Evolutionary conservation across 2,797 vertebrate species (phyloP), one percentile per base, ranked within the genome.

Genomic region (Poeciliopsis turneri): DNA sequence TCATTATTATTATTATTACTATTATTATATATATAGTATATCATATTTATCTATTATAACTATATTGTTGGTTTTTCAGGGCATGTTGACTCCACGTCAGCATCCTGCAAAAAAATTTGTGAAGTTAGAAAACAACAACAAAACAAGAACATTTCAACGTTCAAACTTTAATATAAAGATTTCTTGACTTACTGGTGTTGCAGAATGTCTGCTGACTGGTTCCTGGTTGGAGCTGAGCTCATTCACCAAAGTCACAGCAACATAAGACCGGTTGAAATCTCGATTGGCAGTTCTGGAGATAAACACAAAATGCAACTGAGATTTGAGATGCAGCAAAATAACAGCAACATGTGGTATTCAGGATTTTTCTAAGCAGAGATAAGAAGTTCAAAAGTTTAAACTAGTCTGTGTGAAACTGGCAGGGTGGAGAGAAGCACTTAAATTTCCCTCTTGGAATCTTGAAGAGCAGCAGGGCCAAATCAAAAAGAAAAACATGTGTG

Each of bases 1-100:
- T 76, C 39, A 77, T 75, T 45, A 78, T 72, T 28, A 61, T 84
- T 12, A 78, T 72, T 23, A 41, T 66, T 49, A 41, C 23, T 23
- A 30, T 66, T 39, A 43, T 15, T 33, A 49, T 16, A 23, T 66
- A 36, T 61, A 28, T 39, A 66, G 55, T n/a, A 45, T 23, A 23
- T 66, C 33, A 68, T 68, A 12, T 41, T 41, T 68, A 41, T 41
- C 36, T 11, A 61, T 4, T 73, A 64, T 45, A 53, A 72, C 47
- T 71, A 0, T 33, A 12, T 5, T 18, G 9, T 1, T 8, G 3
- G 2, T 71, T 82, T 43, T 61, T 77, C 47, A 53, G 75, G 13
- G 70, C 13, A 0, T 15, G 1, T 36, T 87, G 83, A 90, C 85
- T 92, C 69, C 91, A 90, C 88, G 78, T 85, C 90, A 78, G 10